Conservation (phyloP, 1,140 invertebrate species). For the Drosophila nannoptera region DNA sequence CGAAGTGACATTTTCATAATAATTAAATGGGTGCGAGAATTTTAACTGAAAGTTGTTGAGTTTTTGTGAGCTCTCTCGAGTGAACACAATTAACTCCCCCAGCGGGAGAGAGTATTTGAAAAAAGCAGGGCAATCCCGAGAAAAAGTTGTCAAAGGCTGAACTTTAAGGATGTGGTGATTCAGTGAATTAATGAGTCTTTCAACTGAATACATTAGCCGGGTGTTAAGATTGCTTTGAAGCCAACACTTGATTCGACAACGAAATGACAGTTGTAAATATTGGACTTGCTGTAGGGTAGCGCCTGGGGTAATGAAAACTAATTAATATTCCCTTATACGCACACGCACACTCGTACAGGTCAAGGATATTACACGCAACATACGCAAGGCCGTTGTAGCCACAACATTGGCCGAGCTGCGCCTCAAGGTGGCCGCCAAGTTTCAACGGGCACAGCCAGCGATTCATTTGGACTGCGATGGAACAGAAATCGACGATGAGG, state of each 20-base stretch:
- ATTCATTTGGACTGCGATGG: constrained; percentile 90
- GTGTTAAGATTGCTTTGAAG: neutral
- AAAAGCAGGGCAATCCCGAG: neutral
- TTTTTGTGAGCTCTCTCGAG: neutral
- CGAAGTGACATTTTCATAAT: constrained; percentile 31
- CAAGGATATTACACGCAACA: constrained; percentile 85
- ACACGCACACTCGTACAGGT: constrained; percentile 47
- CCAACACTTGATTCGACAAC: neutral
- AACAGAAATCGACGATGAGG: constrained; percentile 93
- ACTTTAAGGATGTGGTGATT: too few species aligned
- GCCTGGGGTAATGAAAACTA: constrained; percentile 5
- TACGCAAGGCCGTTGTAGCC: constrained; percentile 89
- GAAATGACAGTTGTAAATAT: neutral
- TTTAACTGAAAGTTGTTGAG: constrained; percentile 3
- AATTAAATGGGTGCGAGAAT: constrained; percentile 11
- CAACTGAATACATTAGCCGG: too few species aligned
- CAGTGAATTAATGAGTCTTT: too few species aligned
- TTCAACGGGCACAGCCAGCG: constrained; percentile 83
- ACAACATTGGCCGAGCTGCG: constrained; percentile 87
- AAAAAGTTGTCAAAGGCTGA: too few species aligned
- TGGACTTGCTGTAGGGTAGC: neutral
- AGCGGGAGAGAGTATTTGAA: neutral
- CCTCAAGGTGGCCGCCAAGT: constrained; percentile 84
- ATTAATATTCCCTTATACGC: constrained; percentile 13
- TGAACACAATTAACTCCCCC: constrained; percentile 3